Base-by-base conservation (phyloP, 2,888 invertebrate species). In the Amiota minor region DNA sequence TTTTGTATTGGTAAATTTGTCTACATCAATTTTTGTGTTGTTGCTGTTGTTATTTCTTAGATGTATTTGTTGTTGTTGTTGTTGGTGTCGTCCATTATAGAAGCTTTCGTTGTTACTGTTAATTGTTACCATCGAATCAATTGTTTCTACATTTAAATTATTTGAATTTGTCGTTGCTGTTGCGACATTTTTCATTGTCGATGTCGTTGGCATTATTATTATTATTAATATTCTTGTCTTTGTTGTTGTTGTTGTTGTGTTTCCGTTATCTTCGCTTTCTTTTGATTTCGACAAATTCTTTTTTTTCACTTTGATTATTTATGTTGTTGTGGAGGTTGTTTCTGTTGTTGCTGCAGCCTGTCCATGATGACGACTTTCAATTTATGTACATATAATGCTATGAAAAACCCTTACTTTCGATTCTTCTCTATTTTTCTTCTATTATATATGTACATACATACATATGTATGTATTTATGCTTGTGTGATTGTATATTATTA, bases 1-100 rank as follows among this genome's bases (percentile, higher is more conserved):
- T 76, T 80, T 75, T 82, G 85, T 85, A 86, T 86, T 84, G 84
- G 85, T 84, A 86, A 82, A 80, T 86, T 80, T 78, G 79, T 82
- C 76, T 81, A 84, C 80, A 80, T 8, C 79, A 74, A 79, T 78
- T 76, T 77, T 75, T 78, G 59, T 71, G 72, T 72, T 74, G 75
- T 71, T 76, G 74, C 64, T 74, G 49, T 70, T 72, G 73, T 18
- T 70, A 18, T 59, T 71, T 18, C 9, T 49, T 49, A 11, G 23
- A 65, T 61, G 78, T 55, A 69, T 47, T 47, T 64, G 72, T 50
- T 71, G 71, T 62, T 74, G 64, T 45, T 50, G 23, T 45, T 56
- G 73, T 75, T 71, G 78, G 72, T 76, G 62, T 59, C 69, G 35
- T 35, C 35, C 35, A 35, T 35, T 35, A 20, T 23, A 65, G 45